These are phyloP conservation scores for Alligator sinensis DNA, from an alignment of 2,113 vertebrate genomes.

Conservation along the genomic window DNA sequence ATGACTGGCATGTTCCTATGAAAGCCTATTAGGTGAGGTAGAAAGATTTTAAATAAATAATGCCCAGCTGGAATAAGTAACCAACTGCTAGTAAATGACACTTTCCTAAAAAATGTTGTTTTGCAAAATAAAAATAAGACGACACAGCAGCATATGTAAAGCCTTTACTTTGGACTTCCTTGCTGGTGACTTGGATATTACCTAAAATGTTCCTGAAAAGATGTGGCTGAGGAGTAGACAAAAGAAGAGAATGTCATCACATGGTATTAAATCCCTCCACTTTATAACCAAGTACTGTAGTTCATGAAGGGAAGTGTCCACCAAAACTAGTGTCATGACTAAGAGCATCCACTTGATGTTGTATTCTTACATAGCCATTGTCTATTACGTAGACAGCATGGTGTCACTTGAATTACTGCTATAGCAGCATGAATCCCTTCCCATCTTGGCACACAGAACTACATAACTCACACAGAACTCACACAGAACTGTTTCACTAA, in stretches of 20 bases:
- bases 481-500: not conserved
- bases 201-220: not conserved
- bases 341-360: not conserved
- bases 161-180: not conserved
- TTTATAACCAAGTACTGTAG: not conserved
- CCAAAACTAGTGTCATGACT: not conserved
- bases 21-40: not conserved
- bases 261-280: not conserved
- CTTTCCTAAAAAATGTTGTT: rapidly evolving
- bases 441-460: too few species aligned
- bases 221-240: not conserved
- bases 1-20: not conserved
- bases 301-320: not conserved
- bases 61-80: not conserved
- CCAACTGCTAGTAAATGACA: not conserved
- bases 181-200: not conserved
- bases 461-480: not conserved
- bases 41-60: not conserved
- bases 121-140: not conserved
- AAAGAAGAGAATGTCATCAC: not conserved
- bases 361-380: too few species aligned
- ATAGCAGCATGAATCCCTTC: too few species aligned
- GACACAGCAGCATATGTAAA: not conserved
- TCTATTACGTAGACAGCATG: too few species aligned
- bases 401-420: too few species aligned